A percentile compares a stretch with the other conserved stretches of the same genome.
Conservation (phyloP, 1,140 invertebrate species). For the Drosophila parvula region DNA sequence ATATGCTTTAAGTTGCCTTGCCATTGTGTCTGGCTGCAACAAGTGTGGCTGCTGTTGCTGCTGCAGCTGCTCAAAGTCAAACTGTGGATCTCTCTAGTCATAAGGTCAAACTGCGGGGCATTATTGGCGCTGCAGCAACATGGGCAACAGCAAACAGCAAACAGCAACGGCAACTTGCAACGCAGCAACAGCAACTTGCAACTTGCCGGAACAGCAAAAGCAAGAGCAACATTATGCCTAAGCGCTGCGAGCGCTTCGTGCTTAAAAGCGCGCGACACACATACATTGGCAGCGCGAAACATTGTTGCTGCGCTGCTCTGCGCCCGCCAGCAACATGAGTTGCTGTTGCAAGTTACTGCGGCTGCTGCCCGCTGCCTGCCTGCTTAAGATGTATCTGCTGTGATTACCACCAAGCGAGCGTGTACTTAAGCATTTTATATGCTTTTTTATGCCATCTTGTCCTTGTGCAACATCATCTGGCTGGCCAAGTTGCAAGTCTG, state of each 20-base stretch:
- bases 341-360: slow-evolving; percentile 38
- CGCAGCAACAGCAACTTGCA: slow-evolving; percentile 10
- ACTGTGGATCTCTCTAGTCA: slow-evolving; percentile 40
- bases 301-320: slow-evolving; percentile 54
- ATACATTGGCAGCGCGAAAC: slow-evolving; percentile 46
- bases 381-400: slow-evolving; percentile 77
- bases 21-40: slow-evolving; percentile 9
- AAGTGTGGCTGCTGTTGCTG: slow-evolving; percentile 21
- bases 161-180: slow-evolving; percentile 28
- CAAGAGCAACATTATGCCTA: slow-evolving; percentile 37
- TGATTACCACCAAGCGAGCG: slow-evolving; percentile 77
- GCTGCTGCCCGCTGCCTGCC: slow-evolving; percentile 45
- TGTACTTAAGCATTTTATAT: slow-evolving; percentile 83
- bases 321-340: slow-evolving; percentile 59
- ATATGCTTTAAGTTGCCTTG: background rate
- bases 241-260: slow-evolving; percentile 66
- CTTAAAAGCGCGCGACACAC: slow-evolving; percentile 62
- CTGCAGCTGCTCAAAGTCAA: slow-evolving; percentile 47
- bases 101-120: slow-evolving; percentile 63
- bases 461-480: slow-evolving; percentile 55
- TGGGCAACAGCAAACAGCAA: background rate
- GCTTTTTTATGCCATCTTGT: slow-evolving; percentile 75
- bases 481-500: background rate
- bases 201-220: background rate
- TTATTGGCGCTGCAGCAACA: slow-evolving; percentile 30